A percentile compares a stretch with the other conserved stretches of the same genome.
Conservation (phyloP, 2,113 vertebrate species). For the Raphicerus campestris region DNA sequence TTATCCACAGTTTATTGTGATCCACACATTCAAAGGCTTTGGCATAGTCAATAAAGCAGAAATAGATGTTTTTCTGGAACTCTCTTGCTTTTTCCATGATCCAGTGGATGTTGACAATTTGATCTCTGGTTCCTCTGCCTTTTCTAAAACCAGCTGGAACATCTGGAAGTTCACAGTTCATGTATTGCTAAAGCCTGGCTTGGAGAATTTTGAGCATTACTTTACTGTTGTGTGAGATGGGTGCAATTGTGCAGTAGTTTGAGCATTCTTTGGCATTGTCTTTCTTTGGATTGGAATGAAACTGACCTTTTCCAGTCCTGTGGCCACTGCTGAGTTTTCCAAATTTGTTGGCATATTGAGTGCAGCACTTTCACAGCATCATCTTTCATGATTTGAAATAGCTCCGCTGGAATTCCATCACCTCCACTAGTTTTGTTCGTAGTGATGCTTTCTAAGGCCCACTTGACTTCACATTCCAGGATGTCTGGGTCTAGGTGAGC, state of each 20-base stretch:
- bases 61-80: background rate
- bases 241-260: background rate
- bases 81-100: background rate
- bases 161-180: background rate
- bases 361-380: background rate
- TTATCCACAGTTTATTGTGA: background rate
- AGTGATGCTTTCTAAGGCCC: background rate
- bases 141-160: background rate
- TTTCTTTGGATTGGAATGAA: background rate
- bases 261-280: background rate
- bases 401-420: background rate
- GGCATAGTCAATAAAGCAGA: background rate
- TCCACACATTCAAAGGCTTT: background rate
- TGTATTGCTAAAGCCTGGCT: rapidly evolving
- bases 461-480: background rate
- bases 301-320: background rate
- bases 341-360: background rate
- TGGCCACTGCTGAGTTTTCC: background rate
- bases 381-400: background rate
- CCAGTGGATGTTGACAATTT: background rate
- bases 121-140: background rate
- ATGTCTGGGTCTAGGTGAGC: background rate
- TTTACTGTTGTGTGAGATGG: rapidly evolving
- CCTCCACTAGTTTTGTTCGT: background rate
- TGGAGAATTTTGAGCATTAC: background rate